These are phyloP conservation scores for Uria aalge DNA, from an alignment of 2,113 vertebrate species.

Conservation along the genomic window DNA sequence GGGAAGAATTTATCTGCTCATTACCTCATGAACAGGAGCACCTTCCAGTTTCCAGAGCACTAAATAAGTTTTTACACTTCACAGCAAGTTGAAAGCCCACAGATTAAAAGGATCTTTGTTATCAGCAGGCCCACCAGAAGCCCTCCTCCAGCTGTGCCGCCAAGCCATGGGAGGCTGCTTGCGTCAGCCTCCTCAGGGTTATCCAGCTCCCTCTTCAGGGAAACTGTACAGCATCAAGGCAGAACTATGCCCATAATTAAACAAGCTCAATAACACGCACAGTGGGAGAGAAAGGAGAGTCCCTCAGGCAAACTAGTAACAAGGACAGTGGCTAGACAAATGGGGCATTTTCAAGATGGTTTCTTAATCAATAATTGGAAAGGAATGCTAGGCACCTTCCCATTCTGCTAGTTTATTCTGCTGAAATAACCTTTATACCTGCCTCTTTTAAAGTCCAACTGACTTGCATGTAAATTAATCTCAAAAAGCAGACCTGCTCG, in stretches of 20 bases:
- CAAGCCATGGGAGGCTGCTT: neutral
- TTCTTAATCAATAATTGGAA: slow-evolving; percentile 5
- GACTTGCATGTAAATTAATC: neutral
- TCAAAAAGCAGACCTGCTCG: neutral
- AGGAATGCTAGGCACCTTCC: neutral
- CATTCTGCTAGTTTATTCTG: neutral
- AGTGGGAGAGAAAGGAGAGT: neutral
- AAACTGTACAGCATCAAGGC: neutral
- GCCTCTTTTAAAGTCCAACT: neutral
- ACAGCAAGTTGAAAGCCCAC: neutral
- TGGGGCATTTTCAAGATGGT: neutral
- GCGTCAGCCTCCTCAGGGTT: neutral
- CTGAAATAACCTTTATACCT: slow-evolving; percentile 18
- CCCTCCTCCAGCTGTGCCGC: neutral
- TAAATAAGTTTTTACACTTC: neutral
- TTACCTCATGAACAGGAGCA: neutral
- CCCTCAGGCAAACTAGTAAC: neutral
- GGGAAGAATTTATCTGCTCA: neutral
- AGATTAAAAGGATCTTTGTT: neutral
- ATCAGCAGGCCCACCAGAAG: neutral
- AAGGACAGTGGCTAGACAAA: neutral
- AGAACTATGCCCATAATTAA: neutral
- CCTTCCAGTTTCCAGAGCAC: neutral
- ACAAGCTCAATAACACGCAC: neutral
- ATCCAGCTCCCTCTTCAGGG: neutral